phyloP scores from a whole-genome alignment of 2,797 vertebrate species.

The Strix occidentalis region DNA sequence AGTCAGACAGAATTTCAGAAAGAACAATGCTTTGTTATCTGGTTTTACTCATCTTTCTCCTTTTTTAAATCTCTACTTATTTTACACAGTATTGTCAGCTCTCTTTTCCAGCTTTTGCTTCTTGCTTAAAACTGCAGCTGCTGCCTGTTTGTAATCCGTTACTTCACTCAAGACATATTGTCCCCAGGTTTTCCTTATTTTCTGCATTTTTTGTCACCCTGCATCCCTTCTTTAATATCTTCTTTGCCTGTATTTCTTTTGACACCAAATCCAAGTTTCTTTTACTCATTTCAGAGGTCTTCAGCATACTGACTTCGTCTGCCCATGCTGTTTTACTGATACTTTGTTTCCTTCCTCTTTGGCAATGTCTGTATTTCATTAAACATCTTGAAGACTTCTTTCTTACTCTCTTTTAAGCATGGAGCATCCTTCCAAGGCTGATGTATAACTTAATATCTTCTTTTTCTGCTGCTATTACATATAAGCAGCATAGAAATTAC shows the following conservation, averaged over 20 bases:
- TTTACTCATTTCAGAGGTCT: neutral
- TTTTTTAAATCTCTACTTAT: neutral
- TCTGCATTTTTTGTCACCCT: neutral
- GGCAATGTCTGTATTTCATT: neutral
- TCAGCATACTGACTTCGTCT: neutral
- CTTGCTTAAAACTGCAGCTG: neutral
- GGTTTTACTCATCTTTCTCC: neutral
- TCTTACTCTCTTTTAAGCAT: neutral
- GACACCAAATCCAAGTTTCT: neutral
- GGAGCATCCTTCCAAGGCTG: neutral
- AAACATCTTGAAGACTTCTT: neutral
- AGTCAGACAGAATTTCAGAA: neutral
- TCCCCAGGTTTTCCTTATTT: neutral
- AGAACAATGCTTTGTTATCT: neutral
- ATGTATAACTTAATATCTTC: neutral
- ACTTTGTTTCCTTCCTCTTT: neutral
- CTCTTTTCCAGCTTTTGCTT: neutral
- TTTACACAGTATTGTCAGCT: neutral
- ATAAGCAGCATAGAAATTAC: neutral
- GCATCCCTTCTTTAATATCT: neutral
- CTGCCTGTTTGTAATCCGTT: neutral
- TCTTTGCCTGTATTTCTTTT: neutral
- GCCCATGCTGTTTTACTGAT: neutral
- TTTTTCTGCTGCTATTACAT: neutral
- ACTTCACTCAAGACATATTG: neutral